A percentile compares a stretch with the other conserved stretches of the same genome.
phyloP scores from a whole-genome alignment of 2,888 invertebrate species.

The Melangyna quadrimaculata region DNA sequence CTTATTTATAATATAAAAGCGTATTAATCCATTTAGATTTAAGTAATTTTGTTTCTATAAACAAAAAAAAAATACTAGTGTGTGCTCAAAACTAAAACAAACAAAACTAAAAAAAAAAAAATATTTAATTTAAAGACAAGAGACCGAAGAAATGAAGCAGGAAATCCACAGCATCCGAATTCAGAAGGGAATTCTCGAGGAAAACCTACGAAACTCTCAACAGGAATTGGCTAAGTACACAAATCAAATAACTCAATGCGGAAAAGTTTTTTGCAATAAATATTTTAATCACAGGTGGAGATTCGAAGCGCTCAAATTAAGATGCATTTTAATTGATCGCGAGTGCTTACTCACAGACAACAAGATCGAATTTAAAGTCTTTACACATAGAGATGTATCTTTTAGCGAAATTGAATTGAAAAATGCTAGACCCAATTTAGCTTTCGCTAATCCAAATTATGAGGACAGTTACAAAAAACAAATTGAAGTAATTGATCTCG shows the following conservation, averaged over 20 bases:
- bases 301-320: constrained; percentile 79
- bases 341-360: constrained; percentile 78
- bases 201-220: constrained; percentile 77
- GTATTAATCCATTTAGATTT: constrained; percentile 37
- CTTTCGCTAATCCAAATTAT: neutral
- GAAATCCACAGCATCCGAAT: constrained; percentile 78
- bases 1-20: constrained; percentile 46
- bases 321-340: constrained; percentile 79
- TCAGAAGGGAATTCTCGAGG: constrained; percentile 78
- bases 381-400: constrained; percentile 75
- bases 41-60: constrained; percentile 20
- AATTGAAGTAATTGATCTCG: neutral
- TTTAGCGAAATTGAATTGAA: constrained; percentile 75
- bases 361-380: constrained; percentile 76
- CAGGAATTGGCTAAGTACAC: constrained; percentile 79
- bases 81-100: constrained; percentile 36
- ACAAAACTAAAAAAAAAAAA: neutral
- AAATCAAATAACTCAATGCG: constrained; percentile 3
- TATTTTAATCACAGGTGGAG: constrained; percentile 77
- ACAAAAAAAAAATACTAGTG: constrained; percentile 31
- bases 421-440: constrained; percentile 75
- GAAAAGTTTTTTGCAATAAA: constrained; percentile 29
- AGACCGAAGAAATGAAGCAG: constrained; percentile 79
- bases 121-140: constrained; percentile 77
- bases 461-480: neutral